Evolutionary conservation across 2,888 invertebrate species (phyloP), one percentile per base, ranked within the genome.

Genomic region (Baccha elongata): DNA sequence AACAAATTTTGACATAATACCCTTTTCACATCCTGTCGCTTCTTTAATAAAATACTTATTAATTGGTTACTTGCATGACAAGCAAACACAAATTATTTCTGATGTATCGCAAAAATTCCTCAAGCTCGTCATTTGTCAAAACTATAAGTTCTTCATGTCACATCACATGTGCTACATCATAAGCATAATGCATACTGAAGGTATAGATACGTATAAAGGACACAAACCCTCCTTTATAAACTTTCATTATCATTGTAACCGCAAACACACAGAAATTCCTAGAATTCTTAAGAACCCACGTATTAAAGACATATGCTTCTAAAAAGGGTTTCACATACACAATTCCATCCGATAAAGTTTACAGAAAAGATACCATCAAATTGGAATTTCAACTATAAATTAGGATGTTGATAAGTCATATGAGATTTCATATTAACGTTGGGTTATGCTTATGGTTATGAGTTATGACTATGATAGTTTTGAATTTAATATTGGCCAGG

Each of bases 1-100:
- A n/a, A n/a, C n/a, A n/a, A n/a, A n/a, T n/a, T n/a, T n/a, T n/a
- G n/a, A n/a, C n/a, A n/a, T n/a, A 40, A 8, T 15, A 40, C 23
- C 48, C 23, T 23, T 23, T 23, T 13, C 48, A 23, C 23, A 48
- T 42, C 21, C 44, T 44, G 17, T 10, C n/a, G 19, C 19, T 48
- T 23, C 48, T 48, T 23, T 23, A 48, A 48, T 13, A n/a, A 46
- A 46, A 46, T 21, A 21, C 58, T 67, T 26, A 64, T 58, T 60
- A 58, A 72, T 79, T 21, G 50, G 42, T 60, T 60, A 26, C 53
- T 73, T 67, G 73, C 79, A 50, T 79, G 79, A 73, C 62, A 62
- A 15, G 2, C n/a, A n/a, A n/a, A n/a, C n/a, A 2, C 6, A 26
- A 78, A 46, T 10, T 72, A 64, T 71, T 64, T 71, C 42, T 17